Percentiles rank a stretch among this genome's conserved stretches.
These are phyloP conservation scores for Dicrurus megarhynchus DNA, from an alignment of 2,113 vertebrate genomes.

Conservation along the genomic window DNA sequence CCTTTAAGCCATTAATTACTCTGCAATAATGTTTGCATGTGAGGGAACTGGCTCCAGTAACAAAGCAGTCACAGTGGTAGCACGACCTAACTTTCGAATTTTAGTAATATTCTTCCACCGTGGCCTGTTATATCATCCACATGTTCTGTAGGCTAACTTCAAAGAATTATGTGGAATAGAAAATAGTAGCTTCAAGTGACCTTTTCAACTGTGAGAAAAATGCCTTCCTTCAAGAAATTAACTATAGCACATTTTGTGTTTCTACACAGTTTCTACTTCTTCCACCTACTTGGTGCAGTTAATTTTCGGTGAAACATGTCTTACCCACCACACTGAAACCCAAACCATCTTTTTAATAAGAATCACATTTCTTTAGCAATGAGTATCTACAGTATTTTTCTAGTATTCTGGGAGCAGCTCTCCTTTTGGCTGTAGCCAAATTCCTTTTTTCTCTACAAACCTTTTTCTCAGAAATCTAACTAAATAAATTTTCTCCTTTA, in stretches of 20 bases:
- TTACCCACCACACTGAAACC: neutral
- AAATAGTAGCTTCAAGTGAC: conserved; percentile 2
- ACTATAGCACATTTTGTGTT: neutral
- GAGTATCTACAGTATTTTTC: neutral
- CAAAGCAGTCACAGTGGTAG: neutral
- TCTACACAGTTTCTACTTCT: neutral
- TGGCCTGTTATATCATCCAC: neutral
- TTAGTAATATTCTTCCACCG: neutral
- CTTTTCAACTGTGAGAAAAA: conserved; percentile 13
- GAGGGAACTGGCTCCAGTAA: neutral
- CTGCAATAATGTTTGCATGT: neutral
- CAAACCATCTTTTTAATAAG: conserved; percentile 3
- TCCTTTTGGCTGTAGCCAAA: neutral
- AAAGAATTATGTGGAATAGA: neutral
- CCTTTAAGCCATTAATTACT: neutral
- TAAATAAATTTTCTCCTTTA: neutral
- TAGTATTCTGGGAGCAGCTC: neutral
- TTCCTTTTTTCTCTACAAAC: neutral
- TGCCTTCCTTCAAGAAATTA: neutral
- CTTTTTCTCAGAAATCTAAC: neutral
- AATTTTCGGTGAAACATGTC: neutral
- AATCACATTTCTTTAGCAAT: neutral
- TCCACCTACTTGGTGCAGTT: neutral
- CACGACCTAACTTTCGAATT: neutral
- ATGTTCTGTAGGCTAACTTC: neutral